A percentile compares a stretch with the other conserved stretches of the same genome.
Conservation (phyloP, 2,888 invertebrate genomes). For the Catocala fraxini region DNA sequence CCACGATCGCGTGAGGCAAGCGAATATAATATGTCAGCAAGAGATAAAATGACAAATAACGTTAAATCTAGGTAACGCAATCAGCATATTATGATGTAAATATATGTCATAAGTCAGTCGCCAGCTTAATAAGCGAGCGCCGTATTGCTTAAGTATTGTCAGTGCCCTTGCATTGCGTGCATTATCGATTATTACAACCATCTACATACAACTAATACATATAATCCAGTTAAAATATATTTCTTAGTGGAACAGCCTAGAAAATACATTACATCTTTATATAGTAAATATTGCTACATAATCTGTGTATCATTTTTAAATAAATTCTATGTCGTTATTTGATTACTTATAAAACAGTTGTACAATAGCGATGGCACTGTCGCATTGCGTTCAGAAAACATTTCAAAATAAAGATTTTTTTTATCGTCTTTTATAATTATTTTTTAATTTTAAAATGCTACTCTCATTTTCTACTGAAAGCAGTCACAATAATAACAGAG, state of each 20-base stretch:
- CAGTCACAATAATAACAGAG: conserved; percentile 20
- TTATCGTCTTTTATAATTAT: neutral
- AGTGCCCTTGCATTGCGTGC: conserved; percentile 20
- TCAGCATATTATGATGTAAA: too few relatives aligned
- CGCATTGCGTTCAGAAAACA: conserved; percentile 28
- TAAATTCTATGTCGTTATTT: conserved; percentile 42
- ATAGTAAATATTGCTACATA: conserved; percentile 49
- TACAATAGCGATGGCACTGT: conserved; percentile 31
- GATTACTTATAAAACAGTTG: conserved; percentile 43
- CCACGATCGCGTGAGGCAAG: too few relatives aligned
- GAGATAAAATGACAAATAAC: too few relatives aligned
- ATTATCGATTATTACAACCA: conserved; percentile 21
- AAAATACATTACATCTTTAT: conserved; percentile 45
- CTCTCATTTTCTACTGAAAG: conserved; percentile 6
- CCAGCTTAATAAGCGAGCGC: neutral
- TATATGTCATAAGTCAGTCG: neutral
- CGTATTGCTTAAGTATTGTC: conserved; percentile 5
- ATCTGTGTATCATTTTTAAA: conserved; percentile 33
- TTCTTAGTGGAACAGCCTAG: conserved; percentile 54
- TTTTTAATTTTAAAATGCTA: conserved; percentile 9
- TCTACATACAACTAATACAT: conserved; percentile 26
- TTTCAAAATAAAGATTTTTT: conserved; percentile 8
- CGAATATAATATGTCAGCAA: too few relatives aligned
- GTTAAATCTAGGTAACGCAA: too few relatives aligned
- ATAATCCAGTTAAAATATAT: conserved; percentile 32